These are phyloP conservation scores for Meandrina meandrites DNA, from an alignment of 92 coral and sea anemone species.

Conservation along the genomic window DNA sequence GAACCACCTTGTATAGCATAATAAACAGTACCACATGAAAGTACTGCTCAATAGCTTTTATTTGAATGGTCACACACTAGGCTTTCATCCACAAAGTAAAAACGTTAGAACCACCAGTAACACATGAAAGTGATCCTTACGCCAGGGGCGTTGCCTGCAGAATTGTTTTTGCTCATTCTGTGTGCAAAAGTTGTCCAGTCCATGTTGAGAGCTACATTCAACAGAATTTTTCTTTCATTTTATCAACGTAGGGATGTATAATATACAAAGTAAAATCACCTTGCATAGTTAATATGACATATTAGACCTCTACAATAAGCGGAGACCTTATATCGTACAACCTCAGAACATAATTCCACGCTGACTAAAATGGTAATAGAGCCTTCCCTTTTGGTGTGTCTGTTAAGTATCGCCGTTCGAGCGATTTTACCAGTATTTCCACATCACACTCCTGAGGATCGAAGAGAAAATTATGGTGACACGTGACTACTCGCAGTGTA, in stretches of 20 bases:
- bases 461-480: no score
- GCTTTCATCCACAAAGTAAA: neutral
- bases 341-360: neutral
- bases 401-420: no score
- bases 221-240: neutral
- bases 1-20: neutral
- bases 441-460: neutral
- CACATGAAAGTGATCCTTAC: neutral
- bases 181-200: neutral
- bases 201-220: neutral
- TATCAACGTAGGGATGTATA: neutral
- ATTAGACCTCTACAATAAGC: neutral
- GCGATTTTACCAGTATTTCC: neutral
- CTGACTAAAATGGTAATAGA: neutral
- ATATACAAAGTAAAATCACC: neutral
- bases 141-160: neutral
- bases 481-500: neutral
- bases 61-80: neutral
- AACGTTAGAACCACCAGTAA: neutral
- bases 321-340: neutral
- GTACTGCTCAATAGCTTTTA: neutral
- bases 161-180: neutral
- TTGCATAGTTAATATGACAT: neutral
- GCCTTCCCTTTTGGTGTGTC: neutral
- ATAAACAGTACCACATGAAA: neutral